These are phyloP conservation scores for Apodemus sylvaticus DNA, from an alignment of 2,113 vertebrate genomes.

Conservation along the genomic window DNA sequence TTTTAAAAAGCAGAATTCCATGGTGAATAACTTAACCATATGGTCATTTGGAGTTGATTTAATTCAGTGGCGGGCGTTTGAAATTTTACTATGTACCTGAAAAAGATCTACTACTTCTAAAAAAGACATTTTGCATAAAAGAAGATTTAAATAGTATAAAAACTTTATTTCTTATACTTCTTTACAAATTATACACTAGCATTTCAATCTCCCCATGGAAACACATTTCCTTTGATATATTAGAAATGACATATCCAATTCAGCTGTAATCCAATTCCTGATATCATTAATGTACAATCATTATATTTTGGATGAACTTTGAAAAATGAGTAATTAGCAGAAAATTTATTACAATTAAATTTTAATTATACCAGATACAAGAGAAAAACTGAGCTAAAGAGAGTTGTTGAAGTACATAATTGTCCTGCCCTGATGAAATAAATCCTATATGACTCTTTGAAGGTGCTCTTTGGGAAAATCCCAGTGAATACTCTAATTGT, in stretches of 20 bases:
- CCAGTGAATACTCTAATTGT: background rate
- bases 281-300: background rate
- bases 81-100: slow-evolving; percentile 61
- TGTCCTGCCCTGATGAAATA: background rate
- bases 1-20: slow-evolving; percentile 73
- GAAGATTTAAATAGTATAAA: slow-evolving; percentile 55
- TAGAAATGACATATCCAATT: slow-evolving; percentile 26
- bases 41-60: slow-evolving; percentile 70
- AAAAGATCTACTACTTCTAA: slow-evolving; percentile 51
- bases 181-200: slow-evolving; percentile 46
- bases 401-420: background rate
- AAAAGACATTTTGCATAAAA: slow-evolving; percentile 64
- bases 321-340: slow-evolving; percentile 56
- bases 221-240: slow-evolving; percentile 45
- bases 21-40: slow-evolving; percentile 76
- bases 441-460: background rate
- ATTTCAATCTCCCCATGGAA: slow-evolving; percentile 57
- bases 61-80: slow-evolving; percentile 52
- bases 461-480: background rate
- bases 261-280: background rate
- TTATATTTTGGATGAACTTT: slow-evolving; percentile 51
- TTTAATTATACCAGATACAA: slow-evolving; percentile 4
- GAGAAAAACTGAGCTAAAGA: background rate
- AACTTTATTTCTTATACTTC: slow-evolving; percentile 62
- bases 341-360: slow-evolving; percentile 43